Conservation (phyloP, 2,888 invertebrate genomes). For the Venusia cambrica region DNA sequence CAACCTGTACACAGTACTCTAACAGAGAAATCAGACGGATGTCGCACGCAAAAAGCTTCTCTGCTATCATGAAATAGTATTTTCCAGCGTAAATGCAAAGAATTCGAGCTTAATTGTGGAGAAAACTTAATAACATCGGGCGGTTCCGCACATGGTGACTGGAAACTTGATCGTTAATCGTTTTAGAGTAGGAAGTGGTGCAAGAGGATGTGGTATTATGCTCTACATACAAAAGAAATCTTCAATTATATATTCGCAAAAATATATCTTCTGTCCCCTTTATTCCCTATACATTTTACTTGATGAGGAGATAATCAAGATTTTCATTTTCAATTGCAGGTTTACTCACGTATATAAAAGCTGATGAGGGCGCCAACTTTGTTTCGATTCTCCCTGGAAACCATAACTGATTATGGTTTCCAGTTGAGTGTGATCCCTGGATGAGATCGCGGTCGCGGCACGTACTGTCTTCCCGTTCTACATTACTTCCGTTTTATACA, state of each 20-base stretch:
- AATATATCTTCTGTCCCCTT: too few relatives aligned
- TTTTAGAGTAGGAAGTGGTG: conserved; percentile 6
- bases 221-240: conserved; percentile 11
- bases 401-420: too few relatives aligned
- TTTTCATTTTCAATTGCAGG: too few relatives aligned
- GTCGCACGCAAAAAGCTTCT: conserved; percentile 2
- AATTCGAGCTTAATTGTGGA: conserved; percentile 58
- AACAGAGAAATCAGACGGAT: conserved; percentile 7
- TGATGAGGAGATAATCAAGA: too few relatives aligned
- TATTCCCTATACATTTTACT: too few relatives aligned
- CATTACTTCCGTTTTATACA: too few relatives aligned
- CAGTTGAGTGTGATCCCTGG: too few relatives aligned
- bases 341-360: too few relatives aligned
- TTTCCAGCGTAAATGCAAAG: conserved; percentile 43
- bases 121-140: conserved; percentile 59
- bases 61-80: conserved; percentile 16
- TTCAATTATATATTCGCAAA: not conserved
- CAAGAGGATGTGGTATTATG: conserved; percentile 29
- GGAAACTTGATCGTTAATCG: conserved; percentile 35
- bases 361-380: too few relatives aligned
- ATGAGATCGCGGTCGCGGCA: too few relatives aligned
- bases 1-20: not conserved
- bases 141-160: conserved; percentile 44
- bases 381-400: too few relatives aligned
- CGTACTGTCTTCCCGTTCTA: too few relatives aligned